Base-by-base conservation (phyloP, 2,888 invertebrate genomes). In the Leptopterna dolabrata region DNA sequence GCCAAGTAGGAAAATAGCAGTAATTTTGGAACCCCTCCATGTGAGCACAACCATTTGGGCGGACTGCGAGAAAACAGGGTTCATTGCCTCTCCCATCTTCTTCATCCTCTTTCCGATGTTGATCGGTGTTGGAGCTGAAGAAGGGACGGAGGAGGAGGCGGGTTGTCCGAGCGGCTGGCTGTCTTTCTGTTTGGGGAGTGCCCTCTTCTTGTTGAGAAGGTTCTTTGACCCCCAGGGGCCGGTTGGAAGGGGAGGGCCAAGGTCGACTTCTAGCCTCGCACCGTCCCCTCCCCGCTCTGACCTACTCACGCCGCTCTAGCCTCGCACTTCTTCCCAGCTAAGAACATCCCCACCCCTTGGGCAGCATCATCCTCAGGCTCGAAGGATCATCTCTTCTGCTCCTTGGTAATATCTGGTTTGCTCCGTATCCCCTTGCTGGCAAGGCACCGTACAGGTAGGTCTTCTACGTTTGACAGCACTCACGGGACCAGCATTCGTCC, bases 301-400 rank as follows among this genome's bases (percentile, higher is more conserved):
- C 76, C 76, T 76, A 76, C 76, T 76, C 76, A 76, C 76, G 41
- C 36, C 76, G 43, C 41, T 76, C 63, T 76, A 76, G 76, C 76
- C 76, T 76, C 76, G 76, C 76, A 13, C 30, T 19, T 29, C 76
- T 76, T 16, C 76, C 24, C 24, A 63, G 19, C 24, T 6, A n/a
- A 63, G 63, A 63, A 24, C 63, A 27, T 63, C 63, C 63, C 63
- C 24, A 27, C 6, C 24, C 27, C 63, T 63, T 63, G 1, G 63
- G 13, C 63, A 63, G 63, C 63, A 63, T 63, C 63, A 63, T 63
- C 63, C 63, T 63, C 63, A 47, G 47, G 13, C 47, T 47, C 47
- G 47, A 19, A 27, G 63, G 63, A 27, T 27, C 63, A 7, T 63
- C 63, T 63, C 63, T 63, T 63, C 24, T 11, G 19, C 63, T 63